phyloP scores from a whole-genome alignment of 2,888 invertebrate species.

The Diaphora mendica region DNA sequence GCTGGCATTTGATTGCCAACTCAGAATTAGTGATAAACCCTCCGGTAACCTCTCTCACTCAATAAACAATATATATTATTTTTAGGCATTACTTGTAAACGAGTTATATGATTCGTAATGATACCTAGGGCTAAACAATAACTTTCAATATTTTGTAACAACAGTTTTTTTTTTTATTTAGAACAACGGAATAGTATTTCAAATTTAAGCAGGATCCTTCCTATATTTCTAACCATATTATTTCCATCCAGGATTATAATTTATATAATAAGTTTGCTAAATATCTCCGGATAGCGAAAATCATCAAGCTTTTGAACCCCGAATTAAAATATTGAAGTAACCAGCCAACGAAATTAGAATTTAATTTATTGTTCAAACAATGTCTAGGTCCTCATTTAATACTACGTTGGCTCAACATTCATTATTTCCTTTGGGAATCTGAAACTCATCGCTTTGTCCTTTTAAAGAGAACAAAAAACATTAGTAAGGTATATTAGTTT shows the following conservation, averaged over 20 bases:
- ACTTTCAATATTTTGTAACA: no score
- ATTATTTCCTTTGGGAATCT: slow-evolving; percentile 11
- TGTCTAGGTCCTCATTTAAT: neutral
- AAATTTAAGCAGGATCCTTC: neutral
- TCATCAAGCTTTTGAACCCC: neutral
- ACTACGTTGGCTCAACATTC: neutral
- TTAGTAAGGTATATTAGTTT: neutral
- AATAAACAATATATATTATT: no score
- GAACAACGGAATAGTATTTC: neutral
- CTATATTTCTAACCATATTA: neutral
- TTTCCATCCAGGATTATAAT: neutral
- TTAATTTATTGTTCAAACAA: slow-evolving; percentile 12
- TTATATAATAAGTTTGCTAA: neutral
- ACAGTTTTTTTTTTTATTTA: no score
- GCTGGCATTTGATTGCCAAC: no score
- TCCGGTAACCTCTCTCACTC: no score
- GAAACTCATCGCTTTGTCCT: neutral
- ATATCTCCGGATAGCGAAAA: neutral
- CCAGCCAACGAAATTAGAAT: neutral
- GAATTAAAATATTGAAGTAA: neutral
- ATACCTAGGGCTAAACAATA: no score
- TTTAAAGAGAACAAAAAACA: neutral
- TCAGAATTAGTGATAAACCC: no score
- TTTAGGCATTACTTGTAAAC: no score
- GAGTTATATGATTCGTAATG: no score